Evolutionary conservation across 2,888 invertebrate species (phyloP), one percentile per base, ranked within the genome.

Genomic region (Athrips mouffetella): DNA sequence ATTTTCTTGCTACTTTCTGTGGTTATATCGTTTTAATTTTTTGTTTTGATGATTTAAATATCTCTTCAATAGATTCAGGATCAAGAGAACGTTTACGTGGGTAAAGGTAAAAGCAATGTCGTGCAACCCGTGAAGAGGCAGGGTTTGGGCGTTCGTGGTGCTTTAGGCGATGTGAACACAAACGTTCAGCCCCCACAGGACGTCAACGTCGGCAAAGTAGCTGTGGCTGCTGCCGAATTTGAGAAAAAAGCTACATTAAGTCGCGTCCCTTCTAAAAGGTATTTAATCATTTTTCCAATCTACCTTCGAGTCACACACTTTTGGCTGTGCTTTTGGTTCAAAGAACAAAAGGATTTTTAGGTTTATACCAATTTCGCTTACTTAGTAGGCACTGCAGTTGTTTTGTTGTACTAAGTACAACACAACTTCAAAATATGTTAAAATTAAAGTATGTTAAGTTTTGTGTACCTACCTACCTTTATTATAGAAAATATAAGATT

Each of bases 141-240:
- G 55, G 83, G 80, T 3, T 57, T 79, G 52, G 57, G 66, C 7
- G 66, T 74, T 29, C 79, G 88, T 13, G 86, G 87, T 11, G 85
- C 80, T 31, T 65, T 89, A 23, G 87, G 85, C 7, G 89, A 89
- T 53, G 60, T 88, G 31, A 83, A 79, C 52, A 72, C 76, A 1
- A 89, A 89, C 60, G 70, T 82, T 2, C 80, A 78, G 61, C 59
- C 65, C 2, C 80, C 78, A 52, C 73, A 79, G 3, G 79, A 80
- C 15, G 56, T 73, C 2, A 58, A 59, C 40, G 55, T 65, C 20
- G 77, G 80, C 0, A 88, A 89, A 70, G 76, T 77, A 1, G 76
- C 79, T 10, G 69, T 67, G 42, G 68, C 74, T 18, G 61, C 79
- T 11, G 73, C 78, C 0, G 85, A 87, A 45, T 78, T 70, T 33